Evolutionary conservation across 2,113 vertebrate genomes (phyloP).

Genomic region (Chionis minor): DNA sequence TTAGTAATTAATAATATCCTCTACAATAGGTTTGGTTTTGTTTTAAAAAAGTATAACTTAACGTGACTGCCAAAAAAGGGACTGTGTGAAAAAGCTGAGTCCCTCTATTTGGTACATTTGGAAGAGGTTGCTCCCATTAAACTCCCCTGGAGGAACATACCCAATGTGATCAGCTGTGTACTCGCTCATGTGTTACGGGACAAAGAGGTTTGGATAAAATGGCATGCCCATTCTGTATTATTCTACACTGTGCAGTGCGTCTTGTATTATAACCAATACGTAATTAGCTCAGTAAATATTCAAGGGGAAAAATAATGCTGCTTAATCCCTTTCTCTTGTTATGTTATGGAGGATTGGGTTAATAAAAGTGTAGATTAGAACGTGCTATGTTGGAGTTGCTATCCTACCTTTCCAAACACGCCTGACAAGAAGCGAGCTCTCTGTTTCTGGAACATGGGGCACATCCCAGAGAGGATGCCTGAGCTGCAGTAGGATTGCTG

Average conservation of each 20-base stretch:
- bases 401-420: not conserved
- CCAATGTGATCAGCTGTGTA: not conserved
- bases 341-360: not conserved
- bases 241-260: not conserved
- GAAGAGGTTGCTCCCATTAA: not conserved
- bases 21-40: not conserved
- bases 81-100: not conserved
- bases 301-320: not conserved
- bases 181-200: not conserved
- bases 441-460: not conserved
- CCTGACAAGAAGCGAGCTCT: not conserved
- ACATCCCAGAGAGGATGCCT: not conserved
- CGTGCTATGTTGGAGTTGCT: not conserved
- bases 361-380: not conserved
- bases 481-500: not conserved
- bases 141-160: not conserved
- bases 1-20: not conserved
- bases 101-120: not conserved
- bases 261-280: not conserved
- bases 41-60: not conserved
- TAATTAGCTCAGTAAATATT: not conserved
- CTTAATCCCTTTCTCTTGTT: not conserved
- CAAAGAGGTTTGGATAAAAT: not conserved
- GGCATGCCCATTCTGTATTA: accelerated
- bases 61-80: not conserved